Evolutionary conservation across 2,113 vertebrate genomes (phyloP), one percentile per base, ranked within the genome.

Genomic region (Chionodraco myersi): DNA sequence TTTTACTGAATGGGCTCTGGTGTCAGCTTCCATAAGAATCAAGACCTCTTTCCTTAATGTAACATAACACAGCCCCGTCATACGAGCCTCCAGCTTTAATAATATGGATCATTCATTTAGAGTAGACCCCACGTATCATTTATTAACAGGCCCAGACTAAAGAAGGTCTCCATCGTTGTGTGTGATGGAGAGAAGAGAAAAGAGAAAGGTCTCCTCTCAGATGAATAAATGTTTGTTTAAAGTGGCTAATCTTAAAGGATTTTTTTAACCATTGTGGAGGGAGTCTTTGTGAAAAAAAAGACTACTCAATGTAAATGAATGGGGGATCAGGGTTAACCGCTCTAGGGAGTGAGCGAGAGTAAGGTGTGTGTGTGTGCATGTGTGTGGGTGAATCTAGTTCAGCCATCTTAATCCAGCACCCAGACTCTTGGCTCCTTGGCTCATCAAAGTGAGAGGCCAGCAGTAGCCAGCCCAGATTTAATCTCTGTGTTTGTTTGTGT

Each of bases 321-420:
- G 69, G 82, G 75, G 85, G 87, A 80, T 88, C 77, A 72, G 86
- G 71, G 82, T 87, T 82, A 90, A 90, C 80, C 79, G 63, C 83
- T 70, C 81, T 8, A 9, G 83, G 75, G 86, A 86, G 63, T 21
- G 76, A 16, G 54, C 1, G 71, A 69, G 87, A 13, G 74, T 30
- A 67, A 72, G 82, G 54, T 57, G 68, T 67, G 79, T 64, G 79
- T 64, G 68, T 70, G 65, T 61, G 47, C 76, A 69, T 82, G 66
- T 76, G 79, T 78, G 76, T 83, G 86, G 75, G 83, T 75, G 79
- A 90, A 92, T 90, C 84, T 89, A 84, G 69, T 82, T 86, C 83
- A 90, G 88, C 91, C 91, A 93, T 92, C 92, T 94, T 93, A 94
- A 94, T 94, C 93, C 92, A 85, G 87, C 87, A 90, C 63, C 87